phyloP scores from a whole-genome alignment of 2,888 invertebrate genomes.

The Neoscelio sp. region DNA sequence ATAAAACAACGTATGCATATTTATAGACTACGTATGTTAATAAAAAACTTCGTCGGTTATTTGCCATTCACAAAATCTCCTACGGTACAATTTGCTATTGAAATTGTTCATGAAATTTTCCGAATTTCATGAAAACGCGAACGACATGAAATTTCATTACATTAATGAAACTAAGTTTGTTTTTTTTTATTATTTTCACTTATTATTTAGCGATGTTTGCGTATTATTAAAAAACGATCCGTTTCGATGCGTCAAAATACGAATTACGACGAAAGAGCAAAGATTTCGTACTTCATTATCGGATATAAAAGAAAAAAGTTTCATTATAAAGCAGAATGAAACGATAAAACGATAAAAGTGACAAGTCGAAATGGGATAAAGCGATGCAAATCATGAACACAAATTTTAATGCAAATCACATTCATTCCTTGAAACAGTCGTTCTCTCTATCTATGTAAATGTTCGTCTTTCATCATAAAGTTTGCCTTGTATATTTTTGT shows the following conservation, averaged over 20 bases:
- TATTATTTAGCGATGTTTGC: constrained; percentile 19
- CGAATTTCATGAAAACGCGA: too few species aligned
- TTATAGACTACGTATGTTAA: constrained; percentile 31
- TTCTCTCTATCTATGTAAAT: constrained; percentile 52
- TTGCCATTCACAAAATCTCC: too few species aligned
- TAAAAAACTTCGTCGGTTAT: too few species aligned
- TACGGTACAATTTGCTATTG: too few species aligned
- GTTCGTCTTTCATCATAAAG: constrained; percentile 29
- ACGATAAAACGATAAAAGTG: constrained; percentile 53
- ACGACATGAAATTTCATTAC: too few species aligned
- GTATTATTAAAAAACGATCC: constrained; percentile 23
- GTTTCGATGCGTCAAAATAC: constrained; percentile 35
- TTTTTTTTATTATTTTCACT: too few species aligned
- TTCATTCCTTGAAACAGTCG: constrained; percentile 53
- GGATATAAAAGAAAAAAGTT: constrained; percentile 31
- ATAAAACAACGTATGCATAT: constrained; percentile 18
- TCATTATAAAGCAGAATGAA: constrained; percentile 47
- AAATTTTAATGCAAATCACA: constrained; percentile 58
- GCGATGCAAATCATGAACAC: constrained; percentile 49
- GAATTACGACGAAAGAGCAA: constrained; percentile 11
- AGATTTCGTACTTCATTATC: constrained; percentile 34
- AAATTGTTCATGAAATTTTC: too few species aligned
- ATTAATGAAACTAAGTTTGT: too few species aligned
- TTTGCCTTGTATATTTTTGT: constrained; percentile 15
- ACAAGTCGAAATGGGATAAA: constrained; percentile 43